A percentile compares a stretch with the other conserved stretches of the same genome.
phyloP scores from a whole-genome alignment of 2,888 invertebrate genomes.

The Glaucopsyche alexis region DNA sequence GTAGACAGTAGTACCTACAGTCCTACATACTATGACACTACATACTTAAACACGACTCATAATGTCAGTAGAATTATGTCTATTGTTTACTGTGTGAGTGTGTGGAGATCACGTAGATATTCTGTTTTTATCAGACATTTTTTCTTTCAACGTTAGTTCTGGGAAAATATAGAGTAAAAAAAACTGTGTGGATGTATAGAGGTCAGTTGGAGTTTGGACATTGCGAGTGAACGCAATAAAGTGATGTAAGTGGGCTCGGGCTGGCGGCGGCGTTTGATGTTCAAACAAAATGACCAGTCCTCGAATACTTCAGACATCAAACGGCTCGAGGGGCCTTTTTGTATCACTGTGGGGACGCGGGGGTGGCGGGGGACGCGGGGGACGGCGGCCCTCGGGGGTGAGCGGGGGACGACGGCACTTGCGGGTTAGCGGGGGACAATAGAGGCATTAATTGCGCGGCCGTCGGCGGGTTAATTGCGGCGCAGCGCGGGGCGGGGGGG shows the following conservation, averaged over 20 bases:
- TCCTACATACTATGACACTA: too few species aligned
- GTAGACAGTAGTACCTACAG: too few species aligned
- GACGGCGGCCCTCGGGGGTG: slow-evolving; percentile 27
- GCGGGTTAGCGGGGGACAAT: slow-evolving; percentile 35
- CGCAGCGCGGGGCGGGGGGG: slow-evolving; percentile 37
- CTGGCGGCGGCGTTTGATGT: background rate
- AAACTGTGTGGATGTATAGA: background rate
- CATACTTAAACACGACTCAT: background rate
- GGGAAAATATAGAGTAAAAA: background rate
- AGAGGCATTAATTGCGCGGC: slow-evolving; percentile 36
- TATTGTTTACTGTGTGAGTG: too few species aligned
- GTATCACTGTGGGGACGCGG: background rate
- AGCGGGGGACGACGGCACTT: slow-evolving; percentile 5
- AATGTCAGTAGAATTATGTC: background rate
- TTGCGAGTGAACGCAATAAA: background rate
- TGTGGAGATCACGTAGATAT: too few species aligned
- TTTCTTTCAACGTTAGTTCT: too few species aligned
- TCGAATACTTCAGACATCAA: slow-evolving; percentile 25
- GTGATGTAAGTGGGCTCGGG: background rate
- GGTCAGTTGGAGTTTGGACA: background rate
- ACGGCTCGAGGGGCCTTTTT: slow-evolving; percentile 5
- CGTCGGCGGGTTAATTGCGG: slow-evolving; percentile 38
- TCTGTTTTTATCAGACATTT: too few species aligned
- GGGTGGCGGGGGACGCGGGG: background rate
- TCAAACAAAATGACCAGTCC: background rate